These are phyloP conservation scores for Amblyopsis hoosieri DNA, from an alignment of 2,797 vertebrate species.

Conservation along the genomic window DNA sequence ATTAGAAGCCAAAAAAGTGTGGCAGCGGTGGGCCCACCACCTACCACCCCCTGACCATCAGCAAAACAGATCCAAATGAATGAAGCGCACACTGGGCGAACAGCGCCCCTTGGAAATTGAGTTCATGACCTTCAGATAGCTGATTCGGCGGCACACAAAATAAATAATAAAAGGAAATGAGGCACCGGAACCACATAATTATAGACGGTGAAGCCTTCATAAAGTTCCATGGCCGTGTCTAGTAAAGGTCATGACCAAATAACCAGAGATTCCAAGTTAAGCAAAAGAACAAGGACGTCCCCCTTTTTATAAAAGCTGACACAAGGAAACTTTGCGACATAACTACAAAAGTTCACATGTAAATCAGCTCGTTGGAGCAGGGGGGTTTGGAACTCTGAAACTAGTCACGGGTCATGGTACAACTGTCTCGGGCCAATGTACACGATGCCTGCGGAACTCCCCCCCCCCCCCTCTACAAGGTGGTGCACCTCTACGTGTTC, in stretches of 20 bases:
- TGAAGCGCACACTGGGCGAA: slow-evolving; percentile 18
- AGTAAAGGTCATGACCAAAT: too few relatives aligned
- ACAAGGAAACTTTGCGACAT: too few relatives aligned
- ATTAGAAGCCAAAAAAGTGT: slow-evolving; percentile 39
- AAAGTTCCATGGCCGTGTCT: too few relatives aligned
- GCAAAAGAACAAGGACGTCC: too few relatives aligned
- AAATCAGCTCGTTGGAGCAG: too few relatives aligned
- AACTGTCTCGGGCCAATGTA: background rate
- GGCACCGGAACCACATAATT: background rate
- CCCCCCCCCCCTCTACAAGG: background rate
- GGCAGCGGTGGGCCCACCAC: slow-evolving; percentile 27
- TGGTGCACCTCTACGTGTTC: slow-evolving; percentile 11
- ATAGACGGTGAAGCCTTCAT: background rate
- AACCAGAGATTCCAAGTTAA: too few relatives aligned
- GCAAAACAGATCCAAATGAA: slow-evolving; percentile 42
- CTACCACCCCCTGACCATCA: slow-evolving; percentile 27
- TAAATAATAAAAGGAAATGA: background rate
- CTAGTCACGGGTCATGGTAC: too few relatives aligned
- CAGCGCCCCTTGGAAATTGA: slow-evolving; percentile 13
- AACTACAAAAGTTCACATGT: too few relatives aligned
- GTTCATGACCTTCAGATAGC: slow-evolving; percentile 3
- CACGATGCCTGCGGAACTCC: background rate
- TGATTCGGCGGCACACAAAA: background rate
- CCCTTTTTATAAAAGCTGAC: too few relatives aligned
- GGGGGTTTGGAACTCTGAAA: too few relatives aligned